A percentile compares a stretch with the other conserved stretches of the same genome.
Conservation (phyloP, 2,797 vertebrate species). For the Perodicticus potto region DNA sequence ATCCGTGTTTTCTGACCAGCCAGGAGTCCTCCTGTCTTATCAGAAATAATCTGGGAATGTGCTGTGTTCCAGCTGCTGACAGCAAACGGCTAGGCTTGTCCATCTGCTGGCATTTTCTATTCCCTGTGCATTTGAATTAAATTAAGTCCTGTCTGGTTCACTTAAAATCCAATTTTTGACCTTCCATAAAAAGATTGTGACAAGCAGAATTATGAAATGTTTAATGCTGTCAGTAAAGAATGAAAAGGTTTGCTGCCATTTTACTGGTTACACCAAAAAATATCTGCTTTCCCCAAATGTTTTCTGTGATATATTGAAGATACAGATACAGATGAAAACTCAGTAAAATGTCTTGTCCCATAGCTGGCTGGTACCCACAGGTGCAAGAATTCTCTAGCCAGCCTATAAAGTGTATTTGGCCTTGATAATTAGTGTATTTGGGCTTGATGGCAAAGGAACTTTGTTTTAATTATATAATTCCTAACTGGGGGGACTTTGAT, state of each 20-base stretch:
- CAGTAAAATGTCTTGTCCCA: not conserved
- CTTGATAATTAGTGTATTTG: not conserved
- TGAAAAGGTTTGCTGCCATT: constrained; percentile 49
- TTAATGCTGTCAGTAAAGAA: constrained; percentile 24
- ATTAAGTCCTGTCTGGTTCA: constrained; percentile 73
- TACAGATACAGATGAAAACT: not conserved
- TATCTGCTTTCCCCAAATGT: not conserved
- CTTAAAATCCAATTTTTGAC: constrained; percentile 67
- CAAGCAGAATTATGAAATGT: constrained; percentile 70
- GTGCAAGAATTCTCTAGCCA: not conserved
- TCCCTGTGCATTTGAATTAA: constrained; percentile 73
- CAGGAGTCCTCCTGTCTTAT: not conserved
- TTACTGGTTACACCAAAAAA: not conserved
- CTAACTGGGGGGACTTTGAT: constrained; percentile 18
- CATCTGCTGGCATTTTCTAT: constrained; percentile 65
- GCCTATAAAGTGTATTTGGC: not conserved
- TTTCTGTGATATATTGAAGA: not conserved
- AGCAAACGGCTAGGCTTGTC: constrained; percentile 61
- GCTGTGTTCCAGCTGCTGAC: constrained; percentile 17
- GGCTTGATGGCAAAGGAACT: not conserved
- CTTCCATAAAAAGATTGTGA: constrained; percentile 57
- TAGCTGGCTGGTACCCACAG: not conserved
- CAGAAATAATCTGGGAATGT: constrained; percentile 20
- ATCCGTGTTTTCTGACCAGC: not conserved
- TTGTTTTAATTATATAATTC: not conserved